Base-by-base conservation (phyloP, 2,113 vertebrate genomes). In the Speoplatyrhinus poulsoni region DNA sequence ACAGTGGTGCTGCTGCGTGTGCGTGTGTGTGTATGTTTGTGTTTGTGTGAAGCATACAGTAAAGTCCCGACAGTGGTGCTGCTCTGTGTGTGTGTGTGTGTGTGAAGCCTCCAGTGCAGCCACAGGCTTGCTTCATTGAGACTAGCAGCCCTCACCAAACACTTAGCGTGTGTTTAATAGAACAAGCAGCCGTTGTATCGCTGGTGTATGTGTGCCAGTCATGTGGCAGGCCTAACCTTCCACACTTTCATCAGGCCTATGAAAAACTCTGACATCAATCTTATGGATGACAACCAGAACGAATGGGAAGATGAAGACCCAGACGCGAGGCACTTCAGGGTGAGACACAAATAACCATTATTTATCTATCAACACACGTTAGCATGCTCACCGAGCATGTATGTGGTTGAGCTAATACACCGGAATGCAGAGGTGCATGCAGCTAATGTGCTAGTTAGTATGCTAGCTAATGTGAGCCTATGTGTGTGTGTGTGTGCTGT, bases 221-320 rank as follows among this genome's bases (percentile, higher is more conserved):
- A 19, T 58, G 8, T 19, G 58, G n/a, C 15, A 67, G 16, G 9
- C 73, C 41, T 82, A 63, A 77, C 55, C 17, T 2, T 56, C 26
- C 5, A 64, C 72, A 58, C 74, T 59, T 74, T 46, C 48, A 72
- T 68, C 87, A 99, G 96, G 83, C 96, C 96, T 15, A 92, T 98
- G 90, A 98, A 98, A 82, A 96, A 94, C 66, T 87, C 91, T 9
- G 96, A 99, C 0, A 94, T 95, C 16, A 95, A 95, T 1, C 92
- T 99, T 54, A 98, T 98, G 94, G 97, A 99, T 3, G 95, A 98
- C 87, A 95, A 94, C 85, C 96, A 98, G 87, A 98, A 94, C 1
- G 96, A 97, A 84, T 99, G 97, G 97, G 96, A 91, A 0, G 95
- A 98, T 0, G 96, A 98, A 54, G 96, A 95, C 77, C 92, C 92